A percentile compares a stretch with the other conserved stretches of the same genome.
phyloP scores from a whole-genome alignment of 53 echinoderm and acorn worm species.

The Mesocentrotus franciscanus region DNA sequence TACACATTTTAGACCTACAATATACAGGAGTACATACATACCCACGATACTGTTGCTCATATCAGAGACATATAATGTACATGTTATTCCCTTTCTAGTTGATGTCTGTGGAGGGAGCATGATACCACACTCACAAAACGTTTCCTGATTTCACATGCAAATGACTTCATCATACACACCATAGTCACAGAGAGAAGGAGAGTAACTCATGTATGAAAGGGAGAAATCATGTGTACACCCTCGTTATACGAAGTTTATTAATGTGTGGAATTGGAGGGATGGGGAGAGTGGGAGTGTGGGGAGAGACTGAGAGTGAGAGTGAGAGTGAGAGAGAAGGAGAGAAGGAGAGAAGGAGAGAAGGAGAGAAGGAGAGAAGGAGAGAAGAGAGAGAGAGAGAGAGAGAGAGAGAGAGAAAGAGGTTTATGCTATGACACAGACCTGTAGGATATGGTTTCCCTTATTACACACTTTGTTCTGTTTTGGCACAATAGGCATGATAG shows the following conservation, averaged over 20 bases:
- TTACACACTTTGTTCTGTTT: not conserved
- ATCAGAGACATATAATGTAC: not conserved
- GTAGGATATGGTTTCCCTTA: slow-evolving; percentile 6
- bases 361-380: not conserved
- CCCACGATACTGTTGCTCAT: not conserved
- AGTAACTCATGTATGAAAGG: not conserved
- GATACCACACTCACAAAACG: slow-evolving; percentile 14
- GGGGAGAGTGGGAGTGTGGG: not conserved
- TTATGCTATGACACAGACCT: slow-evolving; percentile 14
- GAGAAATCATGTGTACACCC: not conserved
- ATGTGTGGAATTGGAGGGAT: not conserved
- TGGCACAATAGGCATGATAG: not conserved
- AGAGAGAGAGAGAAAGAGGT: not conserved
- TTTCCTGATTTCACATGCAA: slow-evolving; percentile 53
- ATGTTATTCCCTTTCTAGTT: not conserved
- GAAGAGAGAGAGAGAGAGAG: not conserved
- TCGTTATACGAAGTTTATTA: not conserved
- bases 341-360: not conserved
- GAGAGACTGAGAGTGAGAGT: not conserved
- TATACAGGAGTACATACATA: not conserved
- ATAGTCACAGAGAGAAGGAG: not conserved
- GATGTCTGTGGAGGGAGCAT: not conserved
- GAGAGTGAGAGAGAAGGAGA: not conserved
- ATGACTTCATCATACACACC: slow-evolving; percentile 1
- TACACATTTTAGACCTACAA: not conserved